Percentiles rank a stretch among this genome's conserved stretches.
phyloP scores from a whole-genome alignment of 2,888 invertebrate genomes.

The Nematopogon swammerdamellus region DNA sequence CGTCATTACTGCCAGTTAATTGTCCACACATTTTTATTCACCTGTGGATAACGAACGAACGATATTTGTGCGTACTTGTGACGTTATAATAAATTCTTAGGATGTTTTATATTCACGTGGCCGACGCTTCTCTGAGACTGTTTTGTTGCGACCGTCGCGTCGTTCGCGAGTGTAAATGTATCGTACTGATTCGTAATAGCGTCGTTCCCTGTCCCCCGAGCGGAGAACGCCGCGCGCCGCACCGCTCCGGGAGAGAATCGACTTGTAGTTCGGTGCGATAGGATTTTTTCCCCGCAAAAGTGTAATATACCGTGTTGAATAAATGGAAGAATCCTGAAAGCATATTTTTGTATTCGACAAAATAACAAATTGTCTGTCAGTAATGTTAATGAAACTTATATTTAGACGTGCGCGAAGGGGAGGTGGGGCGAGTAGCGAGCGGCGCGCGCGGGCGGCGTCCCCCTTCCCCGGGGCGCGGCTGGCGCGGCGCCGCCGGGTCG shows the following conservation, averaged over 20 bases:
- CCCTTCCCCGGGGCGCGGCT: background rate
- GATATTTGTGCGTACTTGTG: conserved; percentile 32
- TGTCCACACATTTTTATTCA: conserved; percentile 2
- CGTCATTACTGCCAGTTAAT: conserved; percentile 9
- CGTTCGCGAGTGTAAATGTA: conserved; percentile 30
- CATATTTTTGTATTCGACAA: conserved; percentile 55
- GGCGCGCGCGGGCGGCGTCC: background rate
- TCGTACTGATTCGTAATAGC: conserved; percentile 29
- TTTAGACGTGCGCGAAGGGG: background rate
- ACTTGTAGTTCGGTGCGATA: conserved; percentile 25
- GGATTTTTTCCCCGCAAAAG: conserved; percentile 40
- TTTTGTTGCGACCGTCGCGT: conserved; percentile 49
- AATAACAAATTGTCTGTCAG: conserved; percentile 41
- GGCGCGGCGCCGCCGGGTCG: background rate
- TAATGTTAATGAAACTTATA: conserved; percentile 18
- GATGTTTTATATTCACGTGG: conserved; percentile 45
- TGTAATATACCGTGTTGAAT: conserved; percentile 46
- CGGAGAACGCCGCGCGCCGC: too few relatives aligned
- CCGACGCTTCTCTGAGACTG: conserved; percentile 43
- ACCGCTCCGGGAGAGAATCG: conserved; percentile 31
- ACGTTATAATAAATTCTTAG: conserved; percentile 39
- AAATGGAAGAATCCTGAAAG: conserved; percentile 50
- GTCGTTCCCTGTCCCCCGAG: conserved; percentile 29
- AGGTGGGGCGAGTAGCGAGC: background rate
- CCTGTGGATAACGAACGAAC: conserved; percentile 23